Conservation (phyloP, 2,888 invertebrate species). For the Hedychridium roseum region DNA sequence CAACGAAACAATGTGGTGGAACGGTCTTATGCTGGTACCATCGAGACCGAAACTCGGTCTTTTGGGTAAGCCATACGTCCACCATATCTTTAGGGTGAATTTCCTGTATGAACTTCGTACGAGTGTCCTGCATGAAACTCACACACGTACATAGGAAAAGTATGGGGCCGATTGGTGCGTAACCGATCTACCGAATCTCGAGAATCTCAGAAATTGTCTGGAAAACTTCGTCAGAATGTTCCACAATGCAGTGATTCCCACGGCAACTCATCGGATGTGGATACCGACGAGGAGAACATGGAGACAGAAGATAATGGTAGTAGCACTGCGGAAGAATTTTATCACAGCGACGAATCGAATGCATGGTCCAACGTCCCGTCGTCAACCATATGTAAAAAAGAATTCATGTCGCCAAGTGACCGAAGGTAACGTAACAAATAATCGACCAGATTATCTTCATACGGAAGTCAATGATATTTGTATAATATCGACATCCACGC, state of each 20-base stretch:
- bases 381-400: slow-evolving; percentile 35
- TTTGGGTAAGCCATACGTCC: slow-evolving; percentile 69
- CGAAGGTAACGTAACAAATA: slow-evolving; percentile 37
- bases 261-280: slow-evolving; percentile 47
- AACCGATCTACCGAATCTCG: slow-evolving; percentile 43
- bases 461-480: slow-evolving; percentile 2
- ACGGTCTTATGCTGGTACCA: slow-evolving; percentile 73
- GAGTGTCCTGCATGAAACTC: too few relatives aligned
- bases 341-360: slow-evolving; percentile 54
- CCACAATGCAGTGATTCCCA: slow-evolving; percentile 45
- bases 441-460: not conserved
- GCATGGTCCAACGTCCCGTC: slow-evolving; percentile 35
- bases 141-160: slow-evolving; percentile 49
- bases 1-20: slow-evolving; percentile 79
- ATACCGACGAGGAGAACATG: slow-evolving; percentile 52
- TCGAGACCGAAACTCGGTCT: slow-evolving; percentile 72
- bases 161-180: slow-evolving; percentile 54
- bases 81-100: too few relatives aligned
- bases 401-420: slow-evolving; percentile 30
- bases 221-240: slow-evolving; percentile 44
- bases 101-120: too few relatives aligned
- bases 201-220: slow-evolving; percentile 43
- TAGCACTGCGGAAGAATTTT: slow-evolving; percentile 53
- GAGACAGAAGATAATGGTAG: slow-evolving; percentile 47
- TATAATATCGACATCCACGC: not conserved